A percentile compares a stretch with the other conserved stretches of the same genome.
These are phyloP conservation scores for Perca schrenkii DNA, from an alignment of 2,113 vertebrate genomes.

Conservation along the genomic window DNA sequence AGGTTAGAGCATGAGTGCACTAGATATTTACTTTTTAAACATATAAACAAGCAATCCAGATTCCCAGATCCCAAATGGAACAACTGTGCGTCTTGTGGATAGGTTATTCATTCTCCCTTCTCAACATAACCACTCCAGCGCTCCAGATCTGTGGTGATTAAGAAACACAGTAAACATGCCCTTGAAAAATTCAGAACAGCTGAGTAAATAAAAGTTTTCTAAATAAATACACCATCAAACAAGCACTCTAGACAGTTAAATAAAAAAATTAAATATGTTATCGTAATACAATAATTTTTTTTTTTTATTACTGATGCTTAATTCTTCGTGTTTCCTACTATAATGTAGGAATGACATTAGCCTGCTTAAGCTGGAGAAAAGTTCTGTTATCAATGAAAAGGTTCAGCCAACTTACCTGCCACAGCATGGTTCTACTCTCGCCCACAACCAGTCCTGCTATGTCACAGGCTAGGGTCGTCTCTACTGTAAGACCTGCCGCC, in stretches of 20 bases:
- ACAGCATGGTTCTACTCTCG: slow-evolving; percentile 35
- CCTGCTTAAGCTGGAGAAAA: slow-evolving; percentile 74
- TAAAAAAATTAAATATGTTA: too few species aligned
- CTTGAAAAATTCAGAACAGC: slow-evolving; percentile 15
- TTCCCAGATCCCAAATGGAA: slow-evolving; percentile 69
- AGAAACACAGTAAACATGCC: slow-evolving; percentile 1
- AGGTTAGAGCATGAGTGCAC: background rate
- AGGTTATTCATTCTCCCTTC: background rate
- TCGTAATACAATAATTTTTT: too few species aligned
- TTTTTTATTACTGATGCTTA: background rate
- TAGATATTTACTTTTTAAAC: background rate
- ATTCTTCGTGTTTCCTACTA: background rate
- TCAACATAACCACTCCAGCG: background rate
- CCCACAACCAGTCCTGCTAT: slow-evolving; percentile 73
- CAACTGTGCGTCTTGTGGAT: slow-evolving; percentile 78
- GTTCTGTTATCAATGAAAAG: slow-evolving; percentile 69
- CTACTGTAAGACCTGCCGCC: slow-evolving; percentile 63
- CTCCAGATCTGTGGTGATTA: background rate
- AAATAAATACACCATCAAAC: background rate
- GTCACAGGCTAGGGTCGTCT: slow-evolving; percentile 80
- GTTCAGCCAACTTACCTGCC: slow-evolving; percentile 76
- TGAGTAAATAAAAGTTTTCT: slow-evolving; percentile 25
- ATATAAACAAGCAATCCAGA: background rate
- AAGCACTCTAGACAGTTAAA: background rate
- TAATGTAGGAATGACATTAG: slow-evolving; percentile 76